Percentiles rank a stretch among this genome's conserved stretches.
These are phyloP conservation scores for Dendrophyllia cribrosa DNA, from an alignment of 64 coral and sea anemone species.

Conservation along the genomic window DNA sequence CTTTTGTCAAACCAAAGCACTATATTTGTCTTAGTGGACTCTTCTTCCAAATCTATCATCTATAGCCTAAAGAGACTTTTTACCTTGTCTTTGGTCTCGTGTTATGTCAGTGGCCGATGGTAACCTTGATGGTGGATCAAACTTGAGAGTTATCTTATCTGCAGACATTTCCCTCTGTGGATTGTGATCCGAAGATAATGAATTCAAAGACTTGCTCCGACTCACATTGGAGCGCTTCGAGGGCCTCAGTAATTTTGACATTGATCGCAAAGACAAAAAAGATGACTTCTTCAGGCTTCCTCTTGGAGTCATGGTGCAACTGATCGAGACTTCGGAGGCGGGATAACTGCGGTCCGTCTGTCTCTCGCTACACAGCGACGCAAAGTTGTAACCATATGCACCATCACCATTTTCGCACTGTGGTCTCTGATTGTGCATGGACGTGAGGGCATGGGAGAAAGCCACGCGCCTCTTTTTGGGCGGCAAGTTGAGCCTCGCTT, in stretches of 20 bases:
- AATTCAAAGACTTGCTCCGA: conserved; percentile 43
- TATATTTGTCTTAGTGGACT: too few species aligned
- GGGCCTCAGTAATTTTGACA: conserved; percentile 62
- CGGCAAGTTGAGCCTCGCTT: conserved; percentile 96
- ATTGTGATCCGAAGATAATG: conserved; percentile 17
- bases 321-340: conserved; percentile 85
- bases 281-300: conserved; percentile 54
- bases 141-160: conserved; percentile 10
- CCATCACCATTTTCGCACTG: conserved; percentile 16
- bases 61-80: too few species aligned
- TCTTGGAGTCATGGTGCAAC: conserved; percentile 40
- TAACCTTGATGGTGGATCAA: conserved; percentile 10
- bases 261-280: conserved; percentile 71
- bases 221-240: not conserved
- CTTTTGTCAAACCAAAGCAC: too few species aligned
- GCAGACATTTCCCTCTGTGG: not conserved
- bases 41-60: too few species aligned
- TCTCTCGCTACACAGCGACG: conserved; percentile 79
- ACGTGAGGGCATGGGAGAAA: conserved; percentile 84
- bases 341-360: conserved; percentile 81
- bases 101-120: not conserved
- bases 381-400: conserved; percentile 24
- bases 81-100: conserved; percentile 35
- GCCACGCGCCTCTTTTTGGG: conserved; percentile 88
- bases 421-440: conserved; percentile 76